Percentiles rank a stretch among this genome's conserved stretches.
These are phyloP conservation scores for Chrysomallon squamiferum DNA, from an alignment of 1,140 invertebrate genomes.

Conservation along the genomic window DNA sequence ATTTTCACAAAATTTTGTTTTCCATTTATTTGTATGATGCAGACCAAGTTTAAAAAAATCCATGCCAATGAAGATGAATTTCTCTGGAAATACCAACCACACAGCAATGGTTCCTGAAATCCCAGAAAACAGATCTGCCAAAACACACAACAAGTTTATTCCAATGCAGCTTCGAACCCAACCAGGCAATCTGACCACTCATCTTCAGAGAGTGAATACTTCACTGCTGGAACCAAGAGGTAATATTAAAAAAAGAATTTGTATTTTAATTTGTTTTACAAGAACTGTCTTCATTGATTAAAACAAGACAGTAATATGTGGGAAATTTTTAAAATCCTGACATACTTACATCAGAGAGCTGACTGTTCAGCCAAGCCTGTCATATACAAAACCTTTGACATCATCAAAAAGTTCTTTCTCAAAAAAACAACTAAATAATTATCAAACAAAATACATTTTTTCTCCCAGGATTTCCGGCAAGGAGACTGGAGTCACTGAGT, in stretches of 20 bases:
- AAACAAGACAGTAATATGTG: not conserved
- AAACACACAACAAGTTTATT: slow-evolving; percentile 35
- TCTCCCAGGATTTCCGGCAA: slow-evolving; percentile 20
- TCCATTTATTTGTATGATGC: not conserved
- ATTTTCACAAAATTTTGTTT: too few relatives aligned
- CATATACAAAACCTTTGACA: too few relatives aligned
- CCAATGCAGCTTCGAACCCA: slow-evolving; percentile 46
- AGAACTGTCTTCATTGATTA: not conserved
- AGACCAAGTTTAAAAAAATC: slow-evolving; percentile 2
- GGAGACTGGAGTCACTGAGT: slow-evolving; percentile 29
- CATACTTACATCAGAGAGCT: too few relatives aligned
- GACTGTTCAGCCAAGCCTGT: too few relatives aligned
- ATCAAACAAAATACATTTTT: not conserved
- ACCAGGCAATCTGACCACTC: slow-evolving; percentile 35
- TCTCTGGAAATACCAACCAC: not conserved
- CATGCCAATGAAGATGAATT: not conserved
- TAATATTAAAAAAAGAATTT: too few relatives aligned
- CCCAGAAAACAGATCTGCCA: slow-evolving; percentile 8
- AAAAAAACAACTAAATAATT: too few relatives aligned
- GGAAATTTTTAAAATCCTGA: not conserved
- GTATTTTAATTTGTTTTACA: not conserved
- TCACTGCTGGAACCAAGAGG: slow-evolving; percentile 28
- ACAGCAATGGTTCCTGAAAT: not conserved
- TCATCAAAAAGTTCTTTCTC: too few relatives aligned
- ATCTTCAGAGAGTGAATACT: slow-evolving; percentile 39